Evolutionary conservation across 2,888 invertebrate species (phyloP).

Genomic region (Ceraclea dissimilis): DNA sequence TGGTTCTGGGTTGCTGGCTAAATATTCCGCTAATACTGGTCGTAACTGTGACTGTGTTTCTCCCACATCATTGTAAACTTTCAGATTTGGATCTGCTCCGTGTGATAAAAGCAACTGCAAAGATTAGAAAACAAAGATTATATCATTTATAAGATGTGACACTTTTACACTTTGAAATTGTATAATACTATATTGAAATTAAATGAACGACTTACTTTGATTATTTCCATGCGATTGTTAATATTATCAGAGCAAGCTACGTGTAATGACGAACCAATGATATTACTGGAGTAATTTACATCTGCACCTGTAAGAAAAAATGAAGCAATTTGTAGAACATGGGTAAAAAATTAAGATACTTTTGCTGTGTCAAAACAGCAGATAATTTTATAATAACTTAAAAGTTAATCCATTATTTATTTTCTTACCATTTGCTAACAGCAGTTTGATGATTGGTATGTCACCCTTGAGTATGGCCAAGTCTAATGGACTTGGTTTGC

Average conservation of each 20-base stretch:
- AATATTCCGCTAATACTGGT: slow-evolving; percentile 75
- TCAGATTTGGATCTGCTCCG: slow-evolving; percentile 69
- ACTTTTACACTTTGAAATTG: too few species aligned
- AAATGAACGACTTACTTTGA: slow-evolving; percentile 45
- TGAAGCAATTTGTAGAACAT: too few species aligned
- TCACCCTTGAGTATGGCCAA: slow-evolving; percentile 79
- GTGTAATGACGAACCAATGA: slow-evolving; percentile 75
- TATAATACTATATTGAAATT: too few species aligned
- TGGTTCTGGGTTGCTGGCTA: slow-evolving; percentile 67
- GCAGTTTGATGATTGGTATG: slow-evolving; percentile 59
- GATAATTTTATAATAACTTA: too few species aligned
- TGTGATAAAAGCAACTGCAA: slow-evolving; percentile 56
- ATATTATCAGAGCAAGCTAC: slow-evolving; percentile 78
- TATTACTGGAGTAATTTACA: slow-evolving; percentile 72
- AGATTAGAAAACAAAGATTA: slow-evolving; percentile 1
- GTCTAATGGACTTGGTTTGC: slow-evolving; percentile 75
- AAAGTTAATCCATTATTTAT: too few species aligned
- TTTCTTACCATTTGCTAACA: slow-evolving; percentile 58
- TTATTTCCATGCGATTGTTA: slow-evolving; percentile 56
- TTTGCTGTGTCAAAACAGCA: too few species aligned
- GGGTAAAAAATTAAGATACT: too few species aligned
- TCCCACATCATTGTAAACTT: slow-evolving; percentile 67
- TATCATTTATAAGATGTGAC: background rate
- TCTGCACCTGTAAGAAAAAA: slow-evolving; percentile 53
- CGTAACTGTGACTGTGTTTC: slow-evolving; percentile 58